Percentiles rank a stretch among this genome's conserved stretches.
phyloP scores from a whole-genome alignment of 2,888 invertebrate genomes.

The Drosophila kokeensis region DNA sequence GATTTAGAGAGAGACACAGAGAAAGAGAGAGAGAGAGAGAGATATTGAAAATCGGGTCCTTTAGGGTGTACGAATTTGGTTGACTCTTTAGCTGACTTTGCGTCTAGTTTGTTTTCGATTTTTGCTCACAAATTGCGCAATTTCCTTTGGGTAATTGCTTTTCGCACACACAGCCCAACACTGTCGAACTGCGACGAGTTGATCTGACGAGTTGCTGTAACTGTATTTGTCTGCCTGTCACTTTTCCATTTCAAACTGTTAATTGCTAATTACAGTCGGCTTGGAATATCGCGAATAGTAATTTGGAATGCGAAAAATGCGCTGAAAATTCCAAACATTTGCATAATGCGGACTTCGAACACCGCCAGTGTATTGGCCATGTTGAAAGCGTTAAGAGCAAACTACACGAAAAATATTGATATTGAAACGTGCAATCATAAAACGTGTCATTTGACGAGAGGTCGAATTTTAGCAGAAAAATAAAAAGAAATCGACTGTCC shows the following conservation, averaged over 20 bases:
- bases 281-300: conserved; percentile 40
- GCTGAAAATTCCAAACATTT: conserved; percentile 55
- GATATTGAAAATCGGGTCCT: not conserved
- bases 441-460: conserved; percentile 77
- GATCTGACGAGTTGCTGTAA: not conserved
- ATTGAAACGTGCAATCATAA: conserved; percentile 67
- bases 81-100: conserved; percentile 5
- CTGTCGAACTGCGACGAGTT: not conserved
- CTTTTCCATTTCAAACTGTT: not conserved
- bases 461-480: conserved; percentile 54
- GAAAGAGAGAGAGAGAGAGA: not conserved
- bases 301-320: conserved; percentile 36
- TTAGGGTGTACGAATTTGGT: not conserved
- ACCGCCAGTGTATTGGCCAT: conserved; percentile 14
- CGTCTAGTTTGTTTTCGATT: conserved; percentile 57
- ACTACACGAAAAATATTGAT: conserved; percentile 56
- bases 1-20: not conserved
- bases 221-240: not conserved
- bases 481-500: conserved; percentile 49
- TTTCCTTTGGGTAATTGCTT: conserved; percentile 76
- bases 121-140: conserved; percentile 70
- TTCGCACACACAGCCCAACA: conserved; percentile 28
- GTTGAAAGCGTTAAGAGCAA: conserved; percentile 32
- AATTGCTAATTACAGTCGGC: conserved; percentile 30
- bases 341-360: conserved; percentile 62